Evolutionary conservation across 2,113 vertebrate genomes (phyloP), one percentile per base, ranked within the genome.

Genomic region (Edolisoma coerulescens): DNA sequence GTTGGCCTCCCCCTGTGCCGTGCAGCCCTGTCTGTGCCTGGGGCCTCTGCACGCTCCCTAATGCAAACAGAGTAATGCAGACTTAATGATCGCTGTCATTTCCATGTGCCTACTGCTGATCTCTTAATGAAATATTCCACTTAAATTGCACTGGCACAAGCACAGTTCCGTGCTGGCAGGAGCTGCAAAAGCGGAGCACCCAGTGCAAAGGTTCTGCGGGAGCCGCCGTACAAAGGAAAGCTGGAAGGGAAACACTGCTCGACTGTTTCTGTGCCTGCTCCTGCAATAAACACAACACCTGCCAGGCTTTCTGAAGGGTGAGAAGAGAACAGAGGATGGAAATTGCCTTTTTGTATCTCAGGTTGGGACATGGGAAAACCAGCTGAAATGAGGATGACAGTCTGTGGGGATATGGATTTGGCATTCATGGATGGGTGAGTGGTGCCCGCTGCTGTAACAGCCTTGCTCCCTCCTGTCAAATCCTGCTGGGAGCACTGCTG

Each of bases 41-140:
- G 37, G 67, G 89, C 89, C 88, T 60, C 60, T 4, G 1, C 30
- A 6, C 15, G 2, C 45, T 87, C 71, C 78, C 63, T 47, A 67
- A 18, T 32, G 79, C 78, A 88, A 89, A 85, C 78, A 65, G 4
- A 74, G 75, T 27, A 85, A 89, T 27, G 70, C 78, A 76, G 81
- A 11, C 67, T 49, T 69, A 73, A 90, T 32, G 67, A 91, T 57
- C 1, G 18, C 81, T 63, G 75, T 65, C 84, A 77, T 70, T 94
- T 73, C 70, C 81, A 63, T 65, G 81, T 79, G 74, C 77, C 77
- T 53, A 9, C 21, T 5, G 33, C 81, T 74, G 93, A 85, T 65
- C 87, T 85, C 87, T 85, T 83, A 53, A 91, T 84, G 79, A 95
- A 96, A 85, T 76, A 85, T 13, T 37, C 85, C 49, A 20, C 39